Conservation (phyloP, 1,140 invertebrate species). For the Plectrocnemia conspersa region DNA sequence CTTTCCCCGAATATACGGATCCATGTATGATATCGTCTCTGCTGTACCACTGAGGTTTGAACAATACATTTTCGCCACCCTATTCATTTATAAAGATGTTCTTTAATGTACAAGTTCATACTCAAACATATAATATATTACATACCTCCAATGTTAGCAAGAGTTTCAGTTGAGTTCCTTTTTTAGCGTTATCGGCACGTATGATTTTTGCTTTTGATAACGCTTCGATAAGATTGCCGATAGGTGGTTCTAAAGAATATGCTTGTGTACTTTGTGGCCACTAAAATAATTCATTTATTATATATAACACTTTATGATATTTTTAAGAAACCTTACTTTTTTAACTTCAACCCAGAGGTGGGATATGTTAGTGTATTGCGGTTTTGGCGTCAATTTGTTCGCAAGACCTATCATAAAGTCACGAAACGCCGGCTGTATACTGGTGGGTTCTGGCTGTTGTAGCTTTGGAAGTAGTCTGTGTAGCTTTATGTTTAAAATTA, state of each 20-base stretch:
- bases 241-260: constrained; percentile 58
- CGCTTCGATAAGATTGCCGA: constrained; percentile 67
- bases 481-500: too few species aligned
- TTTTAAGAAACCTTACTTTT: too few species aligned
- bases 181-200: constrained; percentile 66
- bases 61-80: constrained; percentile 73
- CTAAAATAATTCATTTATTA: too few species aligned
- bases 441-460: too few species aligned
- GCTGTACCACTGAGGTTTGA: constrained; percentile 88
- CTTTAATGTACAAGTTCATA: not conserved
- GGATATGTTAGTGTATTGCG: too few species aligned
- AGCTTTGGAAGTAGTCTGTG: too few species aligned
- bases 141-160: constrained; percentile 65
- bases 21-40: constrained; percentile 71
- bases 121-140: not conserved
- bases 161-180: constrained; percentile 89
- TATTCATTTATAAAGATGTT: constrained; percentile 35
- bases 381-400: too few species aligned
- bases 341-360: too few species aligned
- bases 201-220: constrained; percentile 66
- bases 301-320: too few species aligned
- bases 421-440: too few species aligned
- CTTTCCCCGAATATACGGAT: constrained; percentile 80
- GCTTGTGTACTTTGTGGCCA: constrained; percentile 66
- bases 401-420: too few species aligned